Conservation (phyloP, 37 sponge, comb jelly and placozoan species). For the Cladorhizidae sp. region DNA sequence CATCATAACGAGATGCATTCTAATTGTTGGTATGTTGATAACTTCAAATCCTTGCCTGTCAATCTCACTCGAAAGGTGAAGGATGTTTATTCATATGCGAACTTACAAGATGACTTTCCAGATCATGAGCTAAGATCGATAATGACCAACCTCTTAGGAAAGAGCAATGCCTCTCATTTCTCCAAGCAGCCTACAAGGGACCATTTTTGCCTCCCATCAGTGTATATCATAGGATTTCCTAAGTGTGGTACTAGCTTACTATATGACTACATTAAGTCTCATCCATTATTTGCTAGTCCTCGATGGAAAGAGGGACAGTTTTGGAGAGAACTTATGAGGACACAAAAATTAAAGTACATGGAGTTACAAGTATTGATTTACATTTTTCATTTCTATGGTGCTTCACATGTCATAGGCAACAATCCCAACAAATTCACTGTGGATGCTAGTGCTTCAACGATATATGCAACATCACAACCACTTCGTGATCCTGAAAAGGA, state of each 20-base stretch:
- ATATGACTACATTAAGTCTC: slow-evolving; percentile 5
- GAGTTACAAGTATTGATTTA: slow-evolving; percentile 14
- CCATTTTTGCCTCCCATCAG: slow-evolving; percentile 21
- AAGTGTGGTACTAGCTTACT: slow-evolving; percentile 42
- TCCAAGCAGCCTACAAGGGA: neutral
- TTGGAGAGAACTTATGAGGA: slow-evolving; percentile 21
- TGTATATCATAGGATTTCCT: slow-evolving; percentile 35
- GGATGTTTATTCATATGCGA: neutral
- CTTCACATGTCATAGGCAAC: neutral
- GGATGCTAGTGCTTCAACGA: slow-evolving; percentile 46
- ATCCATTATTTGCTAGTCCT: slow-evolving; percentile 38
- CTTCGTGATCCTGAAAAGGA: neutral
- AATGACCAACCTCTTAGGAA: neutral
- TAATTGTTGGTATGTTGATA: slow-evolving; percentile 8
- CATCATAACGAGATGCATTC: neutral
- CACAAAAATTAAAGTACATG: neutral
- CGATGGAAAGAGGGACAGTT: slow-evolving; percentile 28
- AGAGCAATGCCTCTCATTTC: neutral
- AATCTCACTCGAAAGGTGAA: neutral
- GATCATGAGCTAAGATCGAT: neutral
- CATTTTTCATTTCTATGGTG: slow-evolving; percentile 22
- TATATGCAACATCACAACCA: slow-evolving; percentile 10
- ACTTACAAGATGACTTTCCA: neutral
- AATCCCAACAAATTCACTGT: neutral
- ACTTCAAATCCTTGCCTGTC: neutral